Conservation (phyloP, 2,888 invertebrate species). For the Phymatocera aterrima region DNA sequence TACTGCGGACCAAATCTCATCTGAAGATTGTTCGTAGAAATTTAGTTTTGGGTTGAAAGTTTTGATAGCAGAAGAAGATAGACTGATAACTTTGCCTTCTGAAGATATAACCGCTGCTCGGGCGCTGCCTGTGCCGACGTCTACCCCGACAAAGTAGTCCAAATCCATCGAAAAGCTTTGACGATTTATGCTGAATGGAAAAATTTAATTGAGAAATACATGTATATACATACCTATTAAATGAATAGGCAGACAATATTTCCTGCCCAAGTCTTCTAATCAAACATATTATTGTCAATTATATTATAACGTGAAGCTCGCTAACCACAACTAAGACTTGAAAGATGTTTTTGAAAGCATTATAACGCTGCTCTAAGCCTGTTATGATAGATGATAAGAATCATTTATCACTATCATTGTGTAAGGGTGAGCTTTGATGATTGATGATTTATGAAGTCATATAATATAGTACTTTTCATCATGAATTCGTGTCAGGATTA, state of each 20-base stretch:
- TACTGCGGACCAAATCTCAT: conserved; percentile 90
- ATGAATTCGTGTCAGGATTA: not conserved
- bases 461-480: not conserved
- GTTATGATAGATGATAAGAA: conserved; percentile 9
- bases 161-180: conserved; percentile 52
- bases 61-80: conserved; percentile 81
- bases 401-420: not conserved
- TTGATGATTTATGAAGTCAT: not conserved
- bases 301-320: not conserved
- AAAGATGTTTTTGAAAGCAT: not conserved
- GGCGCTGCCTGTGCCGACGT: conserved; percentile 95
- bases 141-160: conserved; percentile 88
- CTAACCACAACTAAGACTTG: not conserved
- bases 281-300: too few relatives aligned
- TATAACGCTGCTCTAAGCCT: not conserved
- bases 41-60: conserved; percentile 87
- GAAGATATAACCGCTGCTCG: conserved; percentile 88
- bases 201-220: not conserved
- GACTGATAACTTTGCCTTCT: conserved; percentile 81
- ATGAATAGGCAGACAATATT: too few relatives aligned
- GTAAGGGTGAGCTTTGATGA: not conserved
- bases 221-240: too few relatives aligned
- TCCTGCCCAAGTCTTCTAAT: too few relatives aligned
- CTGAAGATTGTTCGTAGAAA: conserved; percentile 93
- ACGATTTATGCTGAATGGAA: not conserved